A percentile compares a stretch with the other conserved stretches of the same genome.
These are phyloP conservation scores for Puffinus mauretanicus DNA, from an alignment of 2,113 vertebrate species.

Conservation along the genomic window DNA sequence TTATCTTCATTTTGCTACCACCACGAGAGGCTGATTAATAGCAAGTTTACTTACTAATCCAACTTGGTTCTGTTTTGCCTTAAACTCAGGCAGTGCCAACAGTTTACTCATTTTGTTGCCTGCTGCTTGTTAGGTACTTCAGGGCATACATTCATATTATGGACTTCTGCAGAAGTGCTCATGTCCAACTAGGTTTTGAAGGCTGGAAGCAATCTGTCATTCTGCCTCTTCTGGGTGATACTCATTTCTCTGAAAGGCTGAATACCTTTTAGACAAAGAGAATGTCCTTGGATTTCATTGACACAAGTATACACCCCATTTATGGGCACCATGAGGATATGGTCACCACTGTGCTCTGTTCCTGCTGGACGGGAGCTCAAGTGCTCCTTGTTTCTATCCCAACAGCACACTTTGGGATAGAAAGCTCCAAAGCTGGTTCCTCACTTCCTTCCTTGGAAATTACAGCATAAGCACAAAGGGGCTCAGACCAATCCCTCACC, in stretches of 20 bases:
- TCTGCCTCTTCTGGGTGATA: not conserved
- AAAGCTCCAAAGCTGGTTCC: not conserved
- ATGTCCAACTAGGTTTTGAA: not conserved
- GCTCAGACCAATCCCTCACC: not conserved
- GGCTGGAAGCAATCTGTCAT: not conserved
- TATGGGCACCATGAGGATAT: not conserved
- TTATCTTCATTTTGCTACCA: not conserved
- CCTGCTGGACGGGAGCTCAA: not conserved
- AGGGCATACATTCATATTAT: not conserved
- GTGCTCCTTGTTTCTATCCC: not conserved
- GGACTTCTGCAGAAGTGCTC: not conserved
- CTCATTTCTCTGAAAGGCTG: not conserved
- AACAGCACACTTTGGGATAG: not conserved
- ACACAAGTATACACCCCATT: not conserved
- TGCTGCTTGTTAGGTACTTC: not conserved
- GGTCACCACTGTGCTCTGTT: not conserved
- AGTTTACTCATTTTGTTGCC: not conserved
- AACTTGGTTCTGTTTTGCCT: not conserved
- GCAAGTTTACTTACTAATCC: not conserved
- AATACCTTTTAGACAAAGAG: not conserved
- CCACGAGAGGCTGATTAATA: not conserved
- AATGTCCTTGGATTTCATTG: not conserved
- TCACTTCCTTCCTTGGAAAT: not conserved
- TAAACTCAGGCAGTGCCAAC: not conserved
- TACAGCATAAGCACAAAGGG: not conserved